A percentile compares a stretch with the other conserved stretches of the same genome.
phyloP scores from a whole-genome alignment of 2,797 vertebrate species.

The Odontamblyopus lacepedii region DNA sequence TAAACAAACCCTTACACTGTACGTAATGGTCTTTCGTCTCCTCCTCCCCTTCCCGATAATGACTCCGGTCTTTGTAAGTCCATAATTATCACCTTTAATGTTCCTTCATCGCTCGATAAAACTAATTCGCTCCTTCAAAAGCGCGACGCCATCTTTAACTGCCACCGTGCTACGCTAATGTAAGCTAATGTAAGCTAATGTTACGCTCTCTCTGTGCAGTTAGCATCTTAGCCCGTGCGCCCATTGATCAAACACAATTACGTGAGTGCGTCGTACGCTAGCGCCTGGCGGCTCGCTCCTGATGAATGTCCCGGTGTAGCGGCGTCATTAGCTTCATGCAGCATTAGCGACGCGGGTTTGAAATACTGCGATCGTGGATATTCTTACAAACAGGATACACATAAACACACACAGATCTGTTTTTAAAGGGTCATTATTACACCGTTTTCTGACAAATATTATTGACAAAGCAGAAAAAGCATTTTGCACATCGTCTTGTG shows the following conservation, averaged over 20 bases:
- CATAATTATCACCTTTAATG: conserved; percentile 8
- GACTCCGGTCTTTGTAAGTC: background rate
- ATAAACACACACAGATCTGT: background rate
- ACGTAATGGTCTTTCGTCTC: background rate
- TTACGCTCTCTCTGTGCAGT: background rate
- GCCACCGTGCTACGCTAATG: conserved; percentile 1
- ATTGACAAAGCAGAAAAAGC: too few relatives aligned
- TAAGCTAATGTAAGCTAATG: conserved; percentile 1
- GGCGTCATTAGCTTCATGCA: background rate
- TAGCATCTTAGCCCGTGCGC: background rate
- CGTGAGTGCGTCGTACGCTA: background rate
- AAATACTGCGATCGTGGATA: background rate
- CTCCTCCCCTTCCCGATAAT: background rate
- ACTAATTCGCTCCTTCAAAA: background rate
- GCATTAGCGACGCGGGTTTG: background rate
- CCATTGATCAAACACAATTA: background rate
- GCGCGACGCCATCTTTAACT: background rate
- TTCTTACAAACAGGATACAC: background rate
- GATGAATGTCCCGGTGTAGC: background rate
- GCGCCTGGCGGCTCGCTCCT: background rate
- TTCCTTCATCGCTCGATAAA: conserved; percentile 31
- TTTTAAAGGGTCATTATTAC: background rate
- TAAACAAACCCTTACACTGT: background rate
- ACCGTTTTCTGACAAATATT: too few relatives aligned
- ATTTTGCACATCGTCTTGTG: too few relatives aligned